phyloP scores from a whole-genome alignment of 2,113 vertebrate species.

The Shinisaurus crocodilurus region DNA sequence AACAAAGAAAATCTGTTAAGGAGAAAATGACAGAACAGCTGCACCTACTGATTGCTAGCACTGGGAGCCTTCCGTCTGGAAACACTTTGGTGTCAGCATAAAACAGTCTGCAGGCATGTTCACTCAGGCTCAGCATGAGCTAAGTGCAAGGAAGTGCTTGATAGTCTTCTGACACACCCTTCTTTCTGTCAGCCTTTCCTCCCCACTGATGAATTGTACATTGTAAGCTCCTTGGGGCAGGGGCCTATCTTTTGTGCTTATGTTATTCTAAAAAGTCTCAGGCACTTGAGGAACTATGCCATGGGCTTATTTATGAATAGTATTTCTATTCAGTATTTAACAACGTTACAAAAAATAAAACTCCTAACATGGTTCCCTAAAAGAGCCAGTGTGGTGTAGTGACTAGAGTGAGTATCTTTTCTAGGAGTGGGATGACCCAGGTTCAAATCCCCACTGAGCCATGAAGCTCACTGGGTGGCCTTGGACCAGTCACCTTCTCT shows the following conservation, averaged over 20 bases:
- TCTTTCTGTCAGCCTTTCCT: not conserved
- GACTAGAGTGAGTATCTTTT: no score
- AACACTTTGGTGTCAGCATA: not conserved
- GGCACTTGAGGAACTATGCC: not conserved
- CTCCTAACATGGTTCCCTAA: not conserved
- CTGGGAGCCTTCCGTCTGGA: no score
- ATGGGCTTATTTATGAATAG: not conserved
- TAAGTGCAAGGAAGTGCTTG: not conserved
- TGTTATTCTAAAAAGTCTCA: not conserved
- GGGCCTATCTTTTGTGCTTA: not conserved
- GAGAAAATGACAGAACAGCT: not conserved
- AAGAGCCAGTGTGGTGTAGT: no score
- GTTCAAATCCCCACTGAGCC: not conserved
- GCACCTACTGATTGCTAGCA: not conserved
- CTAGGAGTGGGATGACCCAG: not conserved
- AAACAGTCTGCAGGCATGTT: not conserved
- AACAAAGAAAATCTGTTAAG: no score
- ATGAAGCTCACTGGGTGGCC: not conserved
- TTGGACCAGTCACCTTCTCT: not conserved
- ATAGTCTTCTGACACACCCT: not conserved
- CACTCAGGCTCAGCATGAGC: not conserved
- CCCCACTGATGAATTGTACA: not conserved
- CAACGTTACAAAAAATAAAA: not conserved
- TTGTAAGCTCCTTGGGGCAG: not conserved
- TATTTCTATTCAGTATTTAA: not conserved